Conservation (phyloP, 2,113 vertebrate species). For the Pteropus alecto region DNA sequence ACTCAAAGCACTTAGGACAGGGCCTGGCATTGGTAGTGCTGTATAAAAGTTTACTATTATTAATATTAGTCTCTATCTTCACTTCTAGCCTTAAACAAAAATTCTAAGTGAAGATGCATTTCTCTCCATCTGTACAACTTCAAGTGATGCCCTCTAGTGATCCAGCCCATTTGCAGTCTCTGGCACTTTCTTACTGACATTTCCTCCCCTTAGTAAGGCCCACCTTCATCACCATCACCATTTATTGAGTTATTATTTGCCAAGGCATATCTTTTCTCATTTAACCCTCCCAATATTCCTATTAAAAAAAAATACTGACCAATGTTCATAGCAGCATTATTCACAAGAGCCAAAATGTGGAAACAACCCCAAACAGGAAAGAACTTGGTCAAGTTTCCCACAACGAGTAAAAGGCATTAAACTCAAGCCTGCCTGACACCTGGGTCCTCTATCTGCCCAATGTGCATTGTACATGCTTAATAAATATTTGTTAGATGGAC, state of each 20-base stretch:
- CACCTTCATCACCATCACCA: neutral
- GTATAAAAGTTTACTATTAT: neutral
- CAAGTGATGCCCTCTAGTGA: neutral
- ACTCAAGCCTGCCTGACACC: neutral
- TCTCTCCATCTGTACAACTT: neutral
- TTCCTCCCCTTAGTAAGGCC: neutral
- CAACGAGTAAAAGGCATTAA: neutral
- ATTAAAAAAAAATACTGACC: neutral
- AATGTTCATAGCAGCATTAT: neutral
- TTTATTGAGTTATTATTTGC: neutral
- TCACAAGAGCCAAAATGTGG: neutral
- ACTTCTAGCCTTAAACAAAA: neutral
- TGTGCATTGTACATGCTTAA: neutral
- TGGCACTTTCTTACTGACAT: neutral
- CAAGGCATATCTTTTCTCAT: neutral
- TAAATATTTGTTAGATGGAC: neutral
- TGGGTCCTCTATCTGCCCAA: neutral
- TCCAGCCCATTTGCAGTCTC: neutral
- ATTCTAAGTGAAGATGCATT: neutral
- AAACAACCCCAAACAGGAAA: neutral
- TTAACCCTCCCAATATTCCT: neutral
- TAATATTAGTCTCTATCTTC: too few relatives aligned
- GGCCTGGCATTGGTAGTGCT: too few relatives aligned
- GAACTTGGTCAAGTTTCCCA: neutral
- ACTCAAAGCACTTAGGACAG: neutral